These are phyloP conservation scores for Eclectus roratus DNA, from an alignment of 2,113 vertebrate genomes.

Conservation along the genomic window DNA sequence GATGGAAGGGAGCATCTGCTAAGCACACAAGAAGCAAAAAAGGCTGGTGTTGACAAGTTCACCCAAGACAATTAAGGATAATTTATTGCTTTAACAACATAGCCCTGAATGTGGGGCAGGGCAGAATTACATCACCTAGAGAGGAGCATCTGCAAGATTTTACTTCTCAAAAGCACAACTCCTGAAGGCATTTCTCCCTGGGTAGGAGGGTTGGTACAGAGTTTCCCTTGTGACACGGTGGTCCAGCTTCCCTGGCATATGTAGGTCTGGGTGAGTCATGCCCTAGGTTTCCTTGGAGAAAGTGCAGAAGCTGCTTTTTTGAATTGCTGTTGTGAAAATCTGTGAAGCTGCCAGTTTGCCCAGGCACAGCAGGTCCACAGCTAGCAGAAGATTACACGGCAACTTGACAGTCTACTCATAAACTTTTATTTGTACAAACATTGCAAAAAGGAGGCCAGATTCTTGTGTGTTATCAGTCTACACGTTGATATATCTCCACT, in stretches of 20 bases:
- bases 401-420: not conserved
- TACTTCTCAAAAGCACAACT: not conserved
- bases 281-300: not conserved
- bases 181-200: not conserved
- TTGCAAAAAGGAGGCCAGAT: not conserved
- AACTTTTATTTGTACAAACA: not conserved
- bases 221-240: not conserved
- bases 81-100: constrained; percentile 27
- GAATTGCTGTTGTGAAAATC: not conserved
- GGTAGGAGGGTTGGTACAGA: not conserved
- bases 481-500: not conserved
- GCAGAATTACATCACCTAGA: constrained; percentile 12
- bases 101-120: not conserved
- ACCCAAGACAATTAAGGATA: constrained; percentile 37
- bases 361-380: not conserved
- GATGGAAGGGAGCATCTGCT: not conserved
- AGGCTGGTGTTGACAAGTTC: constrained; percentile 36
- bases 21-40: not conserved
- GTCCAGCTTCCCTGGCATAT: not conserved
- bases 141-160: not conserved
- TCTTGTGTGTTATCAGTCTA: not conserved
- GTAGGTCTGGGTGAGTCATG: fast-evolving
- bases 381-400: not conserved
- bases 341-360: not conserved
- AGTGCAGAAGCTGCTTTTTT: not conserved